Evolutionary conservation across 2,113 vertebrate species (phyloP), one percentile per base, ranked within the genome.

Genomic region (Ranitomeya variabilis): DNA sequence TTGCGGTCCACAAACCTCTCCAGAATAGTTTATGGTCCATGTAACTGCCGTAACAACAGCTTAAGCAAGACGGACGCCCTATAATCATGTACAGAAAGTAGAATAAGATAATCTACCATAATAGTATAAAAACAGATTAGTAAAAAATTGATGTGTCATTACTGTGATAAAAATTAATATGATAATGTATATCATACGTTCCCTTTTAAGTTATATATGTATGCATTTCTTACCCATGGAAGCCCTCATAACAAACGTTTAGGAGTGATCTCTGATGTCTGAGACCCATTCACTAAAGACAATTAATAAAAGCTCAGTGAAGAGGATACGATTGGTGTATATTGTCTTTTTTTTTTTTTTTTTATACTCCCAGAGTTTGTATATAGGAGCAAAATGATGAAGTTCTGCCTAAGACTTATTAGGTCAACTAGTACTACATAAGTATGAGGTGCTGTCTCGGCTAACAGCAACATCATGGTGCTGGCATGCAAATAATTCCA

Each of bases 401-500:
- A 69, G 10, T n/a, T 5, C 8, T 67, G 64, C n/a, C 64, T 67
- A n/a, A 37, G n/a, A 55, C 21, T 14, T 54, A 26, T 80, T 80
- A 55, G 54, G 77, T 54, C 54, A 54, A 13, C 52, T 80, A 55
- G 54, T 57, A n/a, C 77, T 80, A 9, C 73, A 15, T 13, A 55
- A 19, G 69, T 21, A 11, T 67, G 62, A 79, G 79, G 71, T 19
- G 57, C 9, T 86, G 31, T 66, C 21, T 19, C n/a, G 2, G 76
- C 60, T 21, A 37, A 45, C 7, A 64, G 26, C 15, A 76, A 45
- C 73, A n/a, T 62, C 85, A 86, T 80, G 16, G 59, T 60, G 45
- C 54, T 80, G 73, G 85, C 21, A 67, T 80, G 37, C 45, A 8
- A 16, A 67, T 67, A 55, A 87, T 67, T 67, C 45, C 60, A 67